Evolutionary conservation across 2,888 invertebrate species (phyloP), one percentile per base, ranked within the genome.

Genomic region (Conistra vaccinii): DNA sequence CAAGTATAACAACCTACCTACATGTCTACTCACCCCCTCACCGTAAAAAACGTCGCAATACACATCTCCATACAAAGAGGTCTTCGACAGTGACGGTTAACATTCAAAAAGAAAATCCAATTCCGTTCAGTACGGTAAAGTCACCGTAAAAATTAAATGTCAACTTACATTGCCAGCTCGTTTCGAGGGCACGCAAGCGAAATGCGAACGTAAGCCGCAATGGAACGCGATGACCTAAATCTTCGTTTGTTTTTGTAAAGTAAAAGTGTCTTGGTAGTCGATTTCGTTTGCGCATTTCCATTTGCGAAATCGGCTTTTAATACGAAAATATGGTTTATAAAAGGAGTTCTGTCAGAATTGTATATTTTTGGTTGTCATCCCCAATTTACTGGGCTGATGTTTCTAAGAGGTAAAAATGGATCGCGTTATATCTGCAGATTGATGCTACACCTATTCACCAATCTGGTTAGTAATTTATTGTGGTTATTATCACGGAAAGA

Each of bases 111-210:
- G 63, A 70, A 83, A 87, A 84, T 81, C 78, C 62, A 81, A 81
- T 87, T 87, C 48, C 60, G 23, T 62, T 77, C 7, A 20, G 35
- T n/a, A 6, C 58, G 45, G 39, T 69, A 72, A 60, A 67, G 17
- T 20, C 6, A 20, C 65, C 80, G 72, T 84, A 63, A 72, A 78
- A 75, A 75, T 84, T 77, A 72, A 74, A 82, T 69, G 71, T 76
- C 85, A 80, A 60, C 76, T 73, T 81, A 82, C 88, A 83, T 87
- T 71, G 83, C 81, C 42, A 39, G 76, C 65, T 81, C 51, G 29
- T 26, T 76, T 80, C 70, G 57, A 66, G 45, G 39, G 58, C 65
- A 73, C 60, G 72, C 68, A 69, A 80, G 57, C 48, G 45, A 79
- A 78, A 77, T 63, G 76, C 66, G 68, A 73, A 73, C 71, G 42